Evolutionary conservation across 1,140 invertebrate genomes (phyloP), one percentile per base, ranked within the genome.

Genomic region (Neodiprion lecontei): DNA sequence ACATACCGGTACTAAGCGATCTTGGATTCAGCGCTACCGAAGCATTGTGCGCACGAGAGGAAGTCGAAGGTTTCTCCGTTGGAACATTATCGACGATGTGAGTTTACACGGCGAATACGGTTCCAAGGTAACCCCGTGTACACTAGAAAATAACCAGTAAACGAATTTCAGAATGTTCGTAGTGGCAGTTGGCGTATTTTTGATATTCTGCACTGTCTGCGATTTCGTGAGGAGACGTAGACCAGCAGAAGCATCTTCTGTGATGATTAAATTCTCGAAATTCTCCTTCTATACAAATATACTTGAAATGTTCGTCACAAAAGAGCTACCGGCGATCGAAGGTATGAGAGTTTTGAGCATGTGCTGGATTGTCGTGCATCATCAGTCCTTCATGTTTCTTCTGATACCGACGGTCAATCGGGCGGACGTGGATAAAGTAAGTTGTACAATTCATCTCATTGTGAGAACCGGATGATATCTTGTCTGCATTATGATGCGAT

Each of bases 341-440:
- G 88, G 88, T 23, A 75, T 89, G 7, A 77, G 87, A 53, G 85
- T 86, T 73, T 73, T 89, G 9, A 87, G 85, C 74, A 87, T 85
- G 48, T 73, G 74, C 9, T 89, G 86, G 85, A 83, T 89, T 8
- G 73, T 88, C 21, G 47, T 88, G 7, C 84, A 80, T 0, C 88
- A 89, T 74, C 81, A 81, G 10, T 86, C 81, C 73, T 79, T 82
- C 7, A 78, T 74, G 40, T 50, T 28, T 3, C 69, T 79, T 61
- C 70, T 78, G 12, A 73, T 47, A 23, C 72, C 78, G 47, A 78
- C 72, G n/a, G 71, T 80, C 11, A 80, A 81, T 74, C 23, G 47
- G n/a, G 8, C 75, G 7, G 75, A 75, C 61, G 68, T 80, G 66
- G 28, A 76, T 10, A 67, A 78, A 69, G 81, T 75, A 68, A 50